phyloP scores from a whole-genome alignment of 2,113 vertebrate species.

The Parus major region DNA sequence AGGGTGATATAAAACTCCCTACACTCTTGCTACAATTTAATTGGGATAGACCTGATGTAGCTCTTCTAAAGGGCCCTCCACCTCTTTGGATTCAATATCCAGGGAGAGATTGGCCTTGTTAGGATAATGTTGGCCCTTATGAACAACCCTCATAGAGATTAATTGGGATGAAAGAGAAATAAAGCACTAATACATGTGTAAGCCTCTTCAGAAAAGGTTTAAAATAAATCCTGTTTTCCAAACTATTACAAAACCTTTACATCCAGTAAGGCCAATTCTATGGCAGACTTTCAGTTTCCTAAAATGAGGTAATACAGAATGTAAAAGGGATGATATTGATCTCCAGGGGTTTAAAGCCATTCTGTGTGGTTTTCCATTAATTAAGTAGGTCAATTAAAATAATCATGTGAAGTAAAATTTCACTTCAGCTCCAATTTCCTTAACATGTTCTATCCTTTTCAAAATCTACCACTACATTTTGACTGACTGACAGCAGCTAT shows the following conservation, averaged over 20 bases:
- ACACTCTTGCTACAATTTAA: background rate
- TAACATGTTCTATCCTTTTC: background rate
- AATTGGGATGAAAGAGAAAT: background rate
- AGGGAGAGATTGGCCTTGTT: background rate
- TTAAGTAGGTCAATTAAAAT: constrained; percentile 12
- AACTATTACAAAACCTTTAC: background rate
- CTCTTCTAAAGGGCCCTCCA: background rate
- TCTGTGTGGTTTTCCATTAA: background rate
- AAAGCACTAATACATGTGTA: background rate
- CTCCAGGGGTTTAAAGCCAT: background rate
- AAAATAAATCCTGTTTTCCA: constrained; percentile 14
- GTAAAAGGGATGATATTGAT: background rate
- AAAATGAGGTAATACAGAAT: background rate
- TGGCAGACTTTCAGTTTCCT: background rate
- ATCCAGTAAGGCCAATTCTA: background rate
- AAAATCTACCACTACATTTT: background rate
- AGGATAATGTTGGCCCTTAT: background rate
- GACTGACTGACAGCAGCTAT: background rate
- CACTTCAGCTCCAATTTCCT: background rate
- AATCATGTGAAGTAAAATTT: background rate
- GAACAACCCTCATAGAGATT: background rate
- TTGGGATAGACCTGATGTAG: background rate
- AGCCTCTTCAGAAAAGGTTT: background rate
- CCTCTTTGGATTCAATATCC: background rate
- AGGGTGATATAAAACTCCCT: background rate